phyloP scores from a whole-genome alignment of 2,113 vertebrate genomes.

The Calyptommatus sinebrachiatus region DNA sequence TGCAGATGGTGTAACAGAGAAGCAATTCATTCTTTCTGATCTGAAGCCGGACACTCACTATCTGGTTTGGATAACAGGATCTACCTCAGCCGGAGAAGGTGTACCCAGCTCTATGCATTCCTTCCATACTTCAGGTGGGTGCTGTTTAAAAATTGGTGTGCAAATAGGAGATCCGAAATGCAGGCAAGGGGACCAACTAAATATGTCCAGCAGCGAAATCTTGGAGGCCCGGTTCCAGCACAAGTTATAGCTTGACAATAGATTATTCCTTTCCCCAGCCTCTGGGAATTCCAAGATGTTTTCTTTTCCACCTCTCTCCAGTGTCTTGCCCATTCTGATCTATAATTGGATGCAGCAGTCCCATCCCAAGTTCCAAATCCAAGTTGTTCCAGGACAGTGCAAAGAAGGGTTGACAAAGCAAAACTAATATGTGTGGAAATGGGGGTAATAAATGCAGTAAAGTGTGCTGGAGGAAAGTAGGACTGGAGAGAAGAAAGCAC shows the following conservation, averaged over 20 bases:
- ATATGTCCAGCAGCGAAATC: neutral
- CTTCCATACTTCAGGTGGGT: slow-evolving; percentile 55
- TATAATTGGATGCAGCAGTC: too few relatives aligned
- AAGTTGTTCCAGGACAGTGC: too few relatives aligned
- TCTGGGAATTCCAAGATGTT: too few relatives aligned
- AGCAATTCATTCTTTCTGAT: slow-evolving; percentile 1
- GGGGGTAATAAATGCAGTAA: too few relatives aligned
- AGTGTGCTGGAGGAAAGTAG: too few relatives aligned
- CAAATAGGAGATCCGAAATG: neutral
- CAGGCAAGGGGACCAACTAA: neutral
- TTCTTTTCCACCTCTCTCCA: too few relatives aligned
- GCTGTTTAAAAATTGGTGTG: neutral
- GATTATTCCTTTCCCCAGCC: too few relatives aligned
- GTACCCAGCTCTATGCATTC: slow-evolving; percentile 38
- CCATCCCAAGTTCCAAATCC: too few relatives aligned
- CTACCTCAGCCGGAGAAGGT: slow-evolving; percentile 55
- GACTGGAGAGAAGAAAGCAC: too few relatives aligned
- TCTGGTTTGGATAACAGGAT: slow-evolving; percentile 52
- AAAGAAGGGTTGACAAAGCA: too few relatives aligned
- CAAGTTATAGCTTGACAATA: neutral
- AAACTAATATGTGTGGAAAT: too few relatives aligned
- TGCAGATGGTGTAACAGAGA: neutral
- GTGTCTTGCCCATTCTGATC: too few relatives aligned
- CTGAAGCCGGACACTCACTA: slow-evolving; percentile 42
- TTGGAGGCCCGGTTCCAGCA: neutral